These are phyloP conservation scores for Argyresthia albistria DNA, from an alignment of 2,888 invertebrate species.

Conservation along the genomic window DNA sequence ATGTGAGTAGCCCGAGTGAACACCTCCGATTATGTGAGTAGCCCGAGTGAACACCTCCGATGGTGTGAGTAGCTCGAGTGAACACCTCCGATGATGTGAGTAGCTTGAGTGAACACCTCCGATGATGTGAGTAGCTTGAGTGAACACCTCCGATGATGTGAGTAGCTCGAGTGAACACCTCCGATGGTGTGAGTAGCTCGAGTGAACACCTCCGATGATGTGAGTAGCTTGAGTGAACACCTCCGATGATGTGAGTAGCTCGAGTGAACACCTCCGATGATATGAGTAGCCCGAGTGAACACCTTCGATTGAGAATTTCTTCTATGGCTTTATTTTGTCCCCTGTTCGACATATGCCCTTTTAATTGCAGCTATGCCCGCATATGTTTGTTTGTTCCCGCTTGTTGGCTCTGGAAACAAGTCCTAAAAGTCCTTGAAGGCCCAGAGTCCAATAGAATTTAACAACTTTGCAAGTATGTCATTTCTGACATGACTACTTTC, in stretches of 20 bases:
- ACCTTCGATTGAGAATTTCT: too few relatives aligned
- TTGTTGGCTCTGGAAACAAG: too few relatives aligned
- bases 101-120: slow-evolving; percentile 79
- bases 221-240: slow-evolving; percentile 74
- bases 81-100: slow-evolving; percentile 81
- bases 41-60: slow-evolving; percentile 86
- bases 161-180: slow-evolving; percentile 76
- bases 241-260: slow-evolving; percentile 75
- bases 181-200: slow-evolving; percentile 75
- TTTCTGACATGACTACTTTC: not conserved
- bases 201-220: slow-evolving; percentile 84
- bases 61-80: slow-evolving; percentile 63
- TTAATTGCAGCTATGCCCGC: too few relatives aligned
- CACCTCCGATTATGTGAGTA: slow-evolving; percentile 77
- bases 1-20: slow-evolving; percentile 70
- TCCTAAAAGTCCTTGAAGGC: too few relatives aligned
- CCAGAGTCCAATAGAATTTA: too few relatives aligned
- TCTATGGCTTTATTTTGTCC: too few relatives aligned
- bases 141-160: slow-evolving; percentile 82
- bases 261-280: slow-evolving; percentile 87
- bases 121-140: slow-evolving; percentile 75
- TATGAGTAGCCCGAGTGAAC: too few relatives aligned
- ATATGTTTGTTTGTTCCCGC: too few relatives aligned
- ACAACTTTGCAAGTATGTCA: too few relatives aligned
- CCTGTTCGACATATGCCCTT: too few relatives aligned